Percentiles rank a stretch among this genome's conserved stretches.
These are phyloP conservation scores for Desoria tigrina DNA, from an alignment of 2,888 invertebrate genomes.

Conservation along the genomic window DNA sequence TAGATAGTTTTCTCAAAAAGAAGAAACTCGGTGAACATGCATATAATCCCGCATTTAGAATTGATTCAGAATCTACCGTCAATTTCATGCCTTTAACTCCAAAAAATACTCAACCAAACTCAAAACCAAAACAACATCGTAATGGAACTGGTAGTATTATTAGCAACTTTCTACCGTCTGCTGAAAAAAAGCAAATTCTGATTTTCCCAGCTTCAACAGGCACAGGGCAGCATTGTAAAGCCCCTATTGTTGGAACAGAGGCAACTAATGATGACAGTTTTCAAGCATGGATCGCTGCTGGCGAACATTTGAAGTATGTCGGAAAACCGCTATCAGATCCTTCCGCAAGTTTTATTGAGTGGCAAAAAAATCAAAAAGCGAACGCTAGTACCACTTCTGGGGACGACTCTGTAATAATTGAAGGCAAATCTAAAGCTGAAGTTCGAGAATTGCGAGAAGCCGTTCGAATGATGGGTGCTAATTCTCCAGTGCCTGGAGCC, in stretches of 20 bases:
- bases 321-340: not conserved
- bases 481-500: conserved; percentile 7
- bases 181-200: conserved; percentile 8
- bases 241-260: not conserved
- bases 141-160: conserved; percentile 7
- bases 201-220: not conserved
- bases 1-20: conserved; percentile 61
- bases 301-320: not conserved
- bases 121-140: not conserved
- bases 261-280: not conserved
- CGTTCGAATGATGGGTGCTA: conserved; percentile 7
- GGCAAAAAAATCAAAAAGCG: not conserved
- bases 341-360: not conserved
- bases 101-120: conserved; percentile 1
- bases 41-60: conserved; percentile 27
- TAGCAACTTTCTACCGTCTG: conserved; percentile 31
- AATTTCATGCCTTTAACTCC: conserved; percentile 26
- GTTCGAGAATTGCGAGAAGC: conserved; percentile 27
- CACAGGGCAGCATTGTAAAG: not conserved
- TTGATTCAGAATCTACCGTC: conserved; percentile 27
- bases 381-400: not conserved
- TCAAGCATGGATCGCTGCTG: not conserved
- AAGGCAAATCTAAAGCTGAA: conserved; percentile 16
- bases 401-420: conserved; percentile 25
- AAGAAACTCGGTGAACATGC: conserved; percentile 15